Evolutionary conservation across 1,140 invertebrate species (phyloP).

Genomic region (Scaptomyza hsui): DNA sequence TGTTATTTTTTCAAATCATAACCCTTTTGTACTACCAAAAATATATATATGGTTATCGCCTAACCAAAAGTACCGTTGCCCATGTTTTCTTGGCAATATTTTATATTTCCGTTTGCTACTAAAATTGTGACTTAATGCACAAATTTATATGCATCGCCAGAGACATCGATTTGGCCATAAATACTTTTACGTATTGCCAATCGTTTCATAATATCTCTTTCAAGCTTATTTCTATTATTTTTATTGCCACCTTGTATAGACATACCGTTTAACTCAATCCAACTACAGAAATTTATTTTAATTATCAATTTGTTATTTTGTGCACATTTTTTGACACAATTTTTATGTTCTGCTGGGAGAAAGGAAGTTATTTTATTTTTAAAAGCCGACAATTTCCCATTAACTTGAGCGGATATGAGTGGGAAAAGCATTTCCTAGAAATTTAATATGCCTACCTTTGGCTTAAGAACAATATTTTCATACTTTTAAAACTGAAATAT

Average conservation of each 20-base stretch:
- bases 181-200: slow-evolving; percentile 40
- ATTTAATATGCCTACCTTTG: no score
- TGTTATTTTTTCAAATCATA: slow-evolving; percentile 7
- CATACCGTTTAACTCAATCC: slow-evolving; percentile 21
- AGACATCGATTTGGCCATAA: slow-evolving; percentile 51
- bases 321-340: slow-evolving; percentile 31
- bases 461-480: no score
- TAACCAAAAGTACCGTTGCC: slow-evolving; percentile 35
- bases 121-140: slow-evolving; percentile 49
- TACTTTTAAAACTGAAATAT: no score
- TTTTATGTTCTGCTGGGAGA: not conserved
- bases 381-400: slow-evolving; percentile 8
- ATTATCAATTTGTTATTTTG: slow-evolving; percentile 68
- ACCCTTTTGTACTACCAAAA: not conserved
- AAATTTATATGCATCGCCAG: slow-evolving; percentile 63
- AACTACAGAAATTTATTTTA: slow-evolving; percentile 57
- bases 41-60: slow-evolving; percentile 15
- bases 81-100: slow-evolving; percentile 31
- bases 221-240: slow-evolving; percentile 49
- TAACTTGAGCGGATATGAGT: slow-evolving; percentile 19
- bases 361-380: slow-evolving; percentile 17
- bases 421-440: not conserved
- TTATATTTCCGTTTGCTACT: slow-evolving; percentile 52
- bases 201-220: slow-evolving; percentile 62
- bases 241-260: slow-evolving; percentile 42